Evolutionary conservation across 1,140 invertebrate genomes (phyloP).

Genomic region (Steinernema feltiae): DNA sequence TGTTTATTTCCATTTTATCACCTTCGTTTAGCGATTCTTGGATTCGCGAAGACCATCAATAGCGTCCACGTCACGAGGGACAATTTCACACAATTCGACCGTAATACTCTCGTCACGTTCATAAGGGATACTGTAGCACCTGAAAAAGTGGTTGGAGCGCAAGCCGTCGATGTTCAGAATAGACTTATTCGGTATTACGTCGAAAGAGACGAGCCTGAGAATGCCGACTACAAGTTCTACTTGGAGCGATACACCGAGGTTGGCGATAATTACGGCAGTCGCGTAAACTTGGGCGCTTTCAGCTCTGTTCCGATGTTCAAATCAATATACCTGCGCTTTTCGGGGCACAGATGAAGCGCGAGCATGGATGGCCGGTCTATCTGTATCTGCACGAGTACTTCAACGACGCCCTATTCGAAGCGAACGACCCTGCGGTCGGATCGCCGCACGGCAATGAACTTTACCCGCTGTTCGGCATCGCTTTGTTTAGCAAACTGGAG

Average conservation of each 20-base stretch:
- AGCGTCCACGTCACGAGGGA: background rate
- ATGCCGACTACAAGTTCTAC: constrained; percentile 15
- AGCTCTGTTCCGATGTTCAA: constrained; percentile 22
- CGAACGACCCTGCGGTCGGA: constrained; percentile 4
- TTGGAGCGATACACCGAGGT: constrained; percentile 28
- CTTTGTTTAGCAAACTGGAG: background rate
- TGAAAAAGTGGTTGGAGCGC: constrained; percentile 11
- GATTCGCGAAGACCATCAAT: constrained; percentile 13
- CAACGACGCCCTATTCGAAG: constrained; percentile 17
- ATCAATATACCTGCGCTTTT: constrained; percentile 26
- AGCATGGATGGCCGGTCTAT: constrained; percentile 21
- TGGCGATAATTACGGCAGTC: no score
- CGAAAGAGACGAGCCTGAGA: constrained; percentile 11
- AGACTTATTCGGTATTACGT: constrained; percentile 13
- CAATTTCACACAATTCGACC: constrained; percentile 18
- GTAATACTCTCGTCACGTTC: background rate
- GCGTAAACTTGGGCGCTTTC: no score
- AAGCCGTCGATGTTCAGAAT: background rate
- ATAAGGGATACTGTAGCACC: constrained; percentile 8
- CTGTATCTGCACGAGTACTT: constrained; percentile 23
- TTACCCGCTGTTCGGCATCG: background rate
- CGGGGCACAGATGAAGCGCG: constrained; percentile 11
- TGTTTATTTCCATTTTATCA: constrained; percentile 19
- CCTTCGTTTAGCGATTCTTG: constrained; percentile 20
- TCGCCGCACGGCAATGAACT: constrained; percentile 17